phyloP scores from a whole-genome alignment of 2,113 vertebrate species.

The Nanorana parkeri region DNA sequence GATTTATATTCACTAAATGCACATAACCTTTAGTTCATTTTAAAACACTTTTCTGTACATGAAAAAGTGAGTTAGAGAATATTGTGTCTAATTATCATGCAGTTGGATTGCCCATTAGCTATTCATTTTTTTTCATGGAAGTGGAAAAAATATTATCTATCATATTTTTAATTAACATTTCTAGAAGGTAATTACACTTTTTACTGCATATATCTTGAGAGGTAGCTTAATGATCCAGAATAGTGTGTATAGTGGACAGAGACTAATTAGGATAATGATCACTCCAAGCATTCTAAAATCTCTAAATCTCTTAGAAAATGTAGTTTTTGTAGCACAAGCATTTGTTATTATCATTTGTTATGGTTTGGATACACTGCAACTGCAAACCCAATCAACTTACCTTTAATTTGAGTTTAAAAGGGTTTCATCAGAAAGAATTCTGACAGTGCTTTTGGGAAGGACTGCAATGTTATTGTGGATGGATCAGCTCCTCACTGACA shows the following conservation, averaged over 20 bases:
- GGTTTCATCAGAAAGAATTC: too few relatives aligned
- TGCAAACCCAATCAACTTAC: not conserved
- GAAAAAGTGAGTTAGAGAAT: conserved; percentile 54
- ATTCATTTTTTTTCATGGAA: conserved; percentile 53
- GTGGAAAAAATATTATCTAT: conserved; percentile 55
- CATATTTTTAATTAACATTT: conserved; percentile 58
- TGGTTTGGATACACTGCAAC: too few relatives aligned
- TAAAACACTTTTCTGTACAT: conserved; percentile 58
- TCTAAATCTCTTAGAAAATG: conserved; percentile 30
- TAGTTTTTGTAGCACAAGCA: not conserved
- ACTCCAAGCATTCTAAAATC: conserved; percentile 39
- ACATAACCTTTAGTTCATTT: conserved; percentile 55
- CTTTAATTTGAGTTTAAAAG: not conserved
- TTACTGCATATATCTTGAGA: conserved; percentile 57
- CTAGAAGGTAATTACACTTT: conserved; percentile 56
- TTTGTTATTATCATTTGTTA: not conserved
- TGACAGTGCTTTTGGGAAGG: too few relatives aligned
- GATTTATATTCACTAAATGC: conserved; percentile 49
- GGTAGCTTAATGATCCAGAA: conserved; percentile 57
- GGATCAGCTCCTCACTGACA: too few relatives aligned
- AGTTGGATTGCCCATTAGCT: conserved; percentile 51
- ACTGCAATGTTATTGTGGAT: too few relatives aligned
- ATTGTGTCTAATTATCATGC: conserved; percentile 55
- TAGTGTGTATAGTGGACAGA: conserved; percentile 51
- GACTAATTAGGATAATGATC: conserved; percentile 58